phyloP scores from a whole-genome alignment of 2,113 vertebrate species.

The Aleadryas rufinucha region DNA sequence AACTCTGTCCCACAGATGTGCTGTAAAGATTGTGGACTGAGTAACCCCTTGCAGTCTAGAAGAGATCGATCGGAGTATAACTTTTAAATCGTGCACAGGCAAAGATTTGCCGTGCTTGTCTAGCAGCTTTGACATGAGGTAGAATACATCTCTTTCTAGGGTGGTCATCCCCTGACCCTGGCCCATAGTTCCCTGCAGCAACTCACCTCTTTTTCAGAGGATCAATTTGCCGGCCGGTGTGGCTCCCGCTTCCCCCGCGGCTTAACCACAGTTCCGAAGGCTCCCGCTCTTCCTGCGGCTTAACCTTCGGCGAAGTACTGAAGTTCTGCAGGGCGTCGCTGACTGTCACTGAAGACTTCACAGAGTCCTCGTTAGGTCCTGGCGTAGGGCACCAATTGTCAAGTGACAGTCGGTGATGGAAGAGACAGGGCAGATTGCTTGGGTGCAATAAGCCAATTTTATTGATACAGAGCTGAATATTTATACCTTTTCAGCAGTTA shows the following conservation, averaged over 20 bases:
- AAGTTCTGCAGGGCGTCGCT: too few relatives aligned
- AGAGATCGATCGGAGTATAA: not conserved
- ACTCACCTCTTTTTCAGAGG: not conserved
- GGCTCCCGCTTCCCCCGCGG: not conserved
- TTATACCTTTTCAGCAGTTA: too few relatives aligned
- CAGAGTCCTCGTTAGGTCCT: too few relatives aligned
- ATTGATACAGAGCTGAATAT: too few relatives aligned
- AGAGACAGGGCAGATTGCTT: too few relatives aligned
- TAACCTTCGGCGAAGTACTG: too few relatives aligned
- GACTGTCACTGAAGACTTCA: too few relatives aligned
- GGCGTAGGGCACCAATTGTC: too few relatives aligned
- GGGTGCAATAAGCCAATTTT: too few relatives aligned
- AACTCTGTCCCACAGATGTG: too few relatives aligned
- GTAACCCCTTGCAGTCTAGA: not conserved
- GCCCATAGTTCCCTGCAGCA: not conserved
- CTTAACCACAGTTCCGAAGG: not conserved
- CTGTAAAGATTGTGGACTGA: not conserved
- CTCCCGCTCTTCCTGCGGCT: not conserved
- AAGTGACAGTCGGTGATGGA: too few relatives aligned
- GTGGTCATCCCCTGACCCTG: not conserved
- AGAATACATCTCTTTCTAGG: not conserved
- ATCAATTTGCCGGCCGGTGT: not conserved
- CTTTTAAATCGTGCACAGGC: not conserved
- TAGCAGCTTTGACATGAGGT: not conserved
- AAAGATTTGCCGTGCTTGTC: not conserved